A percentile compares a stretch with the other conserved stretches of the same genome.
phyloP scores from a whole-genome alignment of 2,888 invertebrate species.

The Subacronicta megacephala region DNA sequence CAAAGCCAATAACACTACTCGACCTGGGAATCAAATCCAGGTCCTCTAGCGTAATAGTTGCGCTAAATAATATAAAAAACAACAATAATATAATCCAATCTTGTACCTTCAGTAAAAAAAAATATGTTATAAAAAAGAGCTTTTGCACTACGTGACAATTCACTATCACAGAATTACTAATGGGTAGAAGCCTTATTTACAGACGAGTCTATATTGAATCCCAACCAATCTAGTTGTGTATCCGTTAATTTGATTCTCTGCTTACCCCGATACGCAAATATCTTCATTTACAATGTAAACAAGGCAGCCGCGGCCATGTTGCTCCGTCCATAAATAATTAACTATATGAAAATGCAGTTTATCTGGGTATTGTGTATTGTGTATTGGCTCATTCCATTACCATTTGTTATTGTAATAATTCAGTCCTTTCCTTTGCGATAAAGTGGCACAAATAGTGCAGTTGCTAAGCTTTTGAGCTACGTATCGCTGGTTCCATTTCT shows the following conservation, averaged over 20 bases:
- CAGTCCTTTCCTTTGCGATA: too few species aligned
- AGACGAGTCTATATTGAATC: constrained; percentile 5
- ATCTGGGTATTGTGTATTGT: constrained; percentile 31
- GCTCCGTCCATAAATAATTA: constrained; percentile 44
- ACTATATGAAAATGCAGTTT: constrained; percentile 48
- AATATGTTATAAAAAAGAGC: background rate
- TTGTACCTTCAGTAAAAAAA: background rate
- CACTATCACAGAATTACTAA: background rate
- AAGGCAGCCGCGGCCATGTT: constrained; percentile 10
- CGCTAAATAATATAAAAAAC: too few species aligned
- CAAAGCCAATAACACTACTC: too few species aligned
- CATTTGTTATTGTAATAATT: constrained; percentile 4
- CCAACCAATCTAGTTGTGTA: constrained; percentile 2
- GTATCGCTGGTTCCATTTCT: too few species aligned
- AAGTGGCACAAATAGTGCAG: too few species aligned
- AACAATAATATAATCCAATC: background rate
- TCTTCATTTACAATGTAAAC: constrained; percentile 55
- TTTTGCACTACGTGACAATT: background rate
- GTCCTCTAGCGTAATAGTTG: too few species aligned
- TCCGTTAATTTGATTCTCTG: constrained; percentile 27
- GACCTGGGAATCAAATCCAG: too few species aligned
- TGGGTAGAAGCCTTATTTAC: background rate
- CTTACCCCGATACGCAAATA: constrained; percentile 38
- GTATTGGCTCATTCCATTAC: constrained; percentile 11
- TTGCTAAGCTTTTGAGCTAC: too few species aligned